Evolutionary conservation across 1,140 invertebrate species (phyloP).

Genomic region (Steinernema khuongi): DNA sequence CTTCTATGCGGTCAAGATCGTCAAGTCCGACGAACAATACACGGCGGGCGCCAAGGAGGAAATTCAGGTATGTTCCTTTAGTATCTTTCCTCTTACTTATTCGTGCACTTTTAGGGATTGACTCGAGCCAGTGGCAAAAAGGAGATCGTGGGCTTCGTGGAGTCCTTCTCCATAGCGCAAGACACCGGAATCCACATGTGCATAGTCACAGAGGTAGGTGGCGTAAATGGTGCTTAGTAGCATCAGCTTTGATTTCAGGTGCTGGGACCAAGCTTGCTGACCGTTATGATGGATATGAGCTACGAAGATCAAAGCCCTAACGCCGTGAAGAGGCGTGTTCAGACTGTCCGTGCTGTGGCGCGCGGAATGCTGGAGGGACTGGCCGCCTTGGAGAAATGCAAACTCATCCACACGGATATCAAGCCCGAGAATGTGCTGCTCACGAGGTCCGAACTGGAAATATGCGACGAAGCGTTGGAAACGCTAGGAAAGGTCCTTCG

Average conservation of each 20-base stretch:
- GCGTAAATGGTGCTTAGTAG: not conserved
- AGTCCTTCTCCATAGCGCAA: not conserved
- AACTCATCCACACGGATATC: constrained; percentile 25
- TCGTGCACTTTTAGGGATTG: not conserved
- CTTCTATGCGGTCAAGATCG: constrained; percentile 37
- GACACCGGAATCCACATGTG: not conserved
- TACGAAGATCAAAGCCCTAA: not conserved
- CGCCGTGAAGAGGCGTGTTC: not conserved
- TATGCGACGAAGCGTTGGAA: not conserved
- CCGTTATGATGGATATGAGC: not conserved
- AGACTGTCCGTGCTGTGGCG: no score
- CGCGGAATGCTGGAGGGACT: not conserved
- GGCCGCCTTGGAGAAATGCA: not conserved
- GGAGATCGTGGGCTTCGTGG: not conserved
- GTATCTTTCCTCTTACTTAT: not conserved
- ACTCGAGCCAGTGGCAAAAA: not conserved
- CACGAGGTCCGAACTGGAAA: not conserved
- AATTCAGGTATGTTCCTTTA: not conserved
- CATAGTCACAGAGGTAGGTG: not conserved
- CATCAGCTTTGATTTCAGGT: not conserved
- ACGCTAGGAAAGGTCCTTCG: not conserved
- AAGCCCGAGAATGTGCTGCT: constrained; percentile 22
- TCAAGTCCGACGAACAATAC: not conserved
- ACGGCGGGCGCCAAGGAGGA: not conserved
- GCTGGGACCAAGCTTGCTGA: not conserved